Evolutionary conservation across 2,888 invertebrate species (phyloP).

Genomic region (Aphidoletes aphidimyza): DNA sequence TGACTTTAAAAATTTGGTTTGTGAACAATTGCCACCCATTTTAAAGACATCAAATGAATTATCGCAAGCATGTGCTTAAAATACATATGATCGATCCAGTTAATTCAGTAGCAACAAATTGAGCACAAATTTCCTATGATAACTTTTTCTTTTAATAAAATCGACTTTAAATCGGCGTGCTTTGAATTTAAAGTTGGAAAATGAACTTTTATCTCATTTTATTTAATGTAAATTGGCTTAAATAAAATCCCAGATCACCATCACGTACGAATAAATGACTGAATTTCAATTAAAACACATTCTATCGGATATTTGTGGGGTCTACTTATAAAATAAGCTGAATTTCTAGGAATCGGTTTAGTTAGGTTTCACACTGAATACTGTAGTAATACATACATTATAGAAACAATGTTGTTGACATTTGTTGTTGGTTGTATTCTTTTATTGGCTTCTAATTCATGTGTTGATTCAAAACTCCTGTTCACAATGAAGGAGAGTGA

Average conservation of each 20-base stretch:
- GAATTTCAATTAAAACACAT: constrained; percentile 27
- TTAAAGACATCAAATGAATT: constrained; percentile 57
- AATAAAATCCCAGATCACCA: constrained; percentile 27
- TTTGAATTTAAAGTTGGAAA: constrained; percentile 10
- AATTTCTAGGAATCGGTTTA: neutral
- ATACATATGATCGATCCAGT: no score
- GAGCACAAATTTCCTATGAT: no score
- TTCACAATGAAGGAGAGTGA: neutral
- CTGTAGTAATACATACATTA: no score
- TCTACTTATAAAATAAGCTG: neutral
- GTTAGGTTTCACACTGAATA: constrained; percentile 29
- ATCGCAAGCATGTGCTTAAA: constrained; percentile 38
- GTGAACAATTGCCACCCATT: constrained; percentile 58
- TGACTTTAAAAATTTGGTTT: constrained; percentile 66
- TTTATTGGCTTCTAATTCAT: neutral
- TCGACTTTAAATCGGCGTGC: neutral
- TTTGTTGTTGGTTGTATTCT: neutral
- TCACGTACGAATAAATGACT: neutral
- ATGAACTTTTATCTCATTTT: neutral
- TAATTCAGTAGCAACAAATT: no score
- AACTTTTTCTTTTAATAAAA: no score
- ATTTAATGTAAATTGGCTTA: neutral
- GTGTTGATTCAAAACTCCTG: neutral
- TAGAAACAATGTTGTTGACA: neutral
- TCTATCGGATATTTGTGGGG: no score